A percentile compares a stretch with the other conserved stretches of the same genome.
Conservation (phyloP, 2,113 vertebrate genomes). For the Excalfactoria chinensis region DNA sequence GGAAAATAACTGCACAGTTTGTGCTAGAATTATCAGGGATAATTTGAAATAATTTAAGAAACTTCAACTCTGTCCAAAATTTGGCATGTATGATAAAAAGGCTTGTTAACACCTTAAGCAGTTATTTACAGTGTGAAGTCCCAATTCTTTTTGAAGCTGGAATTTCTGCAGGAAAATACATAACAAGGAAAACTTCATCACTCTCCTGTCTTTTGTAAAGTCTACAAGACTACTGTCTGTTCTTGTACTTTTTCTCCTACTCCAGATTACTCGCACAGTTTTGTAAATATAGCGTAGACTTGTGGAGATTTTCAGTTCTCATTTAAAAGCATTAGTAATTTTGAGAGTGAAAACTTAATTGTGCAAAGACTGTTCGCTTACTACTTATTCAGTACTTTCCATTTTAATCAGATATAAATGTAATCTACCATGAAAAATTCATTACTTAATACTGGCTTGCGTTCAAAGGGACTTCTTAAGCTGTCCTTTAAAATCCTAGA, state of each 20-base stretch:
- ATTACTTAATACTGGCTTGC: not conserved
- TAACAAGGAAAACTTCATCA: not conserved
- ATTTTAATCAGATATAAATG: not conserved
- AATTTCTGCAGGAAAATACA: not conserved
- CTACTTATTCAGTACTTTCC: not conserved
- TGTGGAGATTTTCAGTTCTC: not conserved
- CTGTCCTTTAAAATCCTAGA: not conserved
- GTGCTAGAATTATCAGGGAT: not conserved
- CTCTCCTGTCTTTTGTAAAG: not conserved
- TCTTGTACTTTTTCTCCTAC: not conserved
- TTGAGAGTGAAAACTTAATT: not conserved
- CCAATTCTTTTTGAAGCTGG: not conserved
- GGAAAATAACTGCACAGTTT: accelerated
- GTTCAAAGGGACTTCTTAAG: not conserved
- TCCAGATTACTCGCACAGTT: not conserved
- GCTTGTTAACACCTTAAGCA: not conserved
- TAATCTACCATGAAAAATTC: not conserved
- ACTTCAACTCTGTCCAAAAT: not conserved
- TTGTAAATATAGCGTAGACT: not conserved
- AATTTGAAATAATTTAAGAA: not conserved
- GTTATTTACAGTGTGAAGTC: not conserved
- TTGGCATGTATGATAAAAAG: not conserved
- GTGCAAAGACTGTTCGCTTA: not conserved
- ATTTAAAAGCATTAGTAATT: not conserved
- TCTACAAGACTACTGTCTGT: not conserved